phyloP scores from a whole-genome alignment of 30 jellyfish, hydroid and myxozoan genomes.

The Cassiopea andromeda region DNA sequence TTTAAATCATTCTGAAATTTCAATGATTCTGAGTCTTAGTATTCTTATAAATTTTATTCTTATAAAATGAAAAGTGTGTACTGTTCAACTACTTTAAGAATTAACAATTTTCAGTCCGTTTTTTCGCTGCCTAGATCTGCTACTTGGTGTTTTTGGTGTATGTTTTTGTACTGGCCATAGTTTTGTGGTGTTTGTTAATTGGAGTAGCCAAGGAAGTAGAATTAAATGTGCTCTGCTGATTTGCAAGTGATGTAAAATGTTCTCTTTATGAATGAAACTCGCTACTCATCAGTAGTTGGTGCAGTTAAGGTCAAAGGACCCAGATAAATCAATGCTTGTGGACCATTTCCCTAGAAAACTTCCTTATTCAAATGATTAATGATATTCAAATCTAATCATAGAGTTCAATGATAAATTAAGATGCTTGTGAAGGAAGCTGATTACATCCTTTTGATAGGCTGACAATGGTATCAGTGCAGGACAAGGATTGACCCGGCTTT shows the following conservation, averaged over 20 bases:
- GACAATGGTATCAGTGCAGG: conserved; percentile 58
- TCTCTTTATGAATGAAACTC: background rate
- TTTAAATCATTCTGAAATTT: too few relatives aligned
- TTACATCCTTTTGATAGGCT: conserved; percentile 24
- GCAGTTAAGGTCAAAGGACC: conserved; percentile 46
- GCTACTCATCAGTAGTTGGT: background rate
- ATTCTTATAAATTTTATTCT: too few relatives aligned
- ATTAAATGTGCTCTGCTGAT: too few relatives aligned
- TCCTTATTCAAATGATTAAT: conserved; percentile 41
- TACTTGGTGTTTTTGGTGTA: too few relatives aligned
- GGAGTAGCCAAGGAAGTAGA: too few relatives aligned
- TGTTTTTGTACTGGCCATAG: too few relatives aligned
- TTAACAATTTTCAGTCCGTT: too few relatives aligned
- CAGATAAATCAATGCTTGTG: conserved; percentile 32
- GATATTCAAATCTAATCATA: conserved; percentile 62
- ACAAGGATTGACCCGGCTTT: conserved; percentile 49
- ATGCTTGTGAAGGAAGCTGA: conserved; percentile 61
- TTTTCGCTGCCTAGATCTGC: too few relatives aligned
- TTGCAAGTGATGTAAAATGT: background rate
- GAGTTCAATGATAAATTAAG: conserved; percentile 37
- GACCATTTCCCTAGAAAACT: conserved; percentile 29
- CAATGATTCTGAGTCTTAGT: too few relatives aligned
- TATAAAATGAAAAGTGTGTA: too few relatives aligned
- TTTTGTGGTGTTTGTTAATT: too few relatives aligned
- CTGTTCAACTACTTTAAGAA: too few relatives aligned